Base-by-base conservation (phyloP, 1,140 invertebrate species). In the Stegodyphus dumicola region DNA sequence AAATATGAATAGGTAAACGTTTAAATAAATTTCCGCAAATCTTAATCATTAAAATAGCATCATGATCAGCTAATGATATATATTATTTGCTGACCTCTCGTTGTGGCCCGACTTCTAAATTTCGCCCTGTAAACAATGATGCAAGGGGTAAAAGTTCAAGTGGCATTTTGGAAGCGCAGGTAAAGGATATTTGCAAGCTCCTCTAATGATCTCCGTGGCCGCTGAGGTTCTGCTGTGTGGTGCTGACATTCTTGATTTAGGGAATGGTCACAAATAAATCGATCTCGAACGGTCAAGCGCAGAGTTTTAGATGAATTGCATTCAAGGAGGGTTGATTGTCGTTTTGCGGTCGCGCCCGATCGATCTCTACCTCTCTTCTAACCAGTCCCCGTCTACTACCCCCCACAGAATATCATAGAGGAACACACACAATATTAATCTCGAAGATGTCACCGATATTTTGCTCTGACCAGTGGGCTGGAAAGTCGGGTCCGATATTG, bases 391-490 rank as follows among this genome's bases (percentile, higher is more conserved):
- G 3, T 33, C 33, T 3, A 33, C 33, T 3, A 33, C 66, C 15
- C 15, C 10, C 10, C 11, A 51, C 77, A 79, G 64, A 77, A 77
- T 77, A 77, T 79, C 77, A 79, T 64, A 51, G 77, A 69, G 66
- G 66, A 77, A 79, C 77, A 79, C 77, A 79, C 65, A 73, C 80
- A 83, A 83, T 83, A 83, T 83, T 83, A 83, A 83, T 75, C 80
- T 74, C 71, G 80, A 75, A 83, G 80, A 83, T 74, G 80, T 83
- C 71, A 75, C 80, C 80, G 71, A 83, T 75, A 83, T 75, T 83
- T 83, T 75, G 70, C 80, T 49, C 67, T 54, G 67, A 17, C 52
- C 80, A 54, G 51, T 51, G 18, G 71, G 67, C 56, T 60, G 80
- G 60, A 75, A 83, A 75, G 33, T 33, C 64, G 17, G n/a, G 13